Conservation (phyloP, 2,113 vertebrate species). For the Dissostichus mawsoni region DNA sequence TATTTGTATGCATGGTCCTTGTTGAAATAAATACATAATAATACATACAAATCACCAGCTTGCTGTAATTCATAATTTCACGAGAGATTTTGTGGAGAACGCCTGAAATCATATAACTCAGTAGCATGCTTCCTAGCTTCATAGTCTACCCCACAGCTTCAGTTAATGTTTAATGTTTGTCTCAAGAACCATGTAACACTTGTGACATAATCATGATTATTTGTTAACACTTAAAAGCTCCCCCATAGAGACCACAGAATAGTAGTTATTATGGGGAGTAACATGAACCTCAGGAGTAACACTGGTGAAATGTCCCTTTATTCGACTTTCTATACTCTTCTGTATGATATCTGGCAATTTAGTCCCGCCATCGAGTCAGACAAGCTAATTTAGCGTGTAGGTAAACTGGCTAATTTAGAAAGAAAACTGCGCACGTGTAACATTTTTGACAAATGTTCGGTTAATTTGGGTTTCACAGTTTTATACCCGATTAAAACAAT, state of each 20-base stretch:
- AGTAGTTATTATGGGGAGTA: not conserved
- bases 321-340: too few relatives aligned
- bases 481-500: not conserved
- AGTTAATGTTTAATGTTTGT: not conserved
- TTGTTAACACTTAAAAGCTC: not conserved
- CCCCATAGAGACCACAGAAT: not conserved
- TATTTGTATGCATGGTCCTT: too few relatives aligned
- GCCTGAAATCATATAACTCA: not conserved
- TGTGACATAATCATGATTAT: not conserved
- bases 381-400: not conserved
- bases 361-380: not conserved
- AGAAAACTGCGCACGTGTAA: not conserved
- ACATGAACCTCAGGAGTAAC: not conserved
- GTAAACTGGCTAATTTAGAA: not conserved
- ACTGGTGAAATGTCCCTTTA: not conserved
- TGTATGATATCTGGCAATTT: not conserved
- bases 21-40: too few relatives aligned
- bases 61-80: not conserved
- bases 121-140: not conserved
- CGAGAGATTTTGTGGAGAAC: too few relatives aligned
- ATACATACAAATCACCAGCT: not conserved
- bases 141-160: too few relatives aligned
- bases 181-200: not conserved
- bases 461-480: not conserved
- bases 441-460: not conserved